A percentile compares a stretch with the other conserved stretches of the same genome.
phyloP scores from a whole-genome alignment of 1,140 invertebrate genomes.

The Scylla paramamosain region DNA sequence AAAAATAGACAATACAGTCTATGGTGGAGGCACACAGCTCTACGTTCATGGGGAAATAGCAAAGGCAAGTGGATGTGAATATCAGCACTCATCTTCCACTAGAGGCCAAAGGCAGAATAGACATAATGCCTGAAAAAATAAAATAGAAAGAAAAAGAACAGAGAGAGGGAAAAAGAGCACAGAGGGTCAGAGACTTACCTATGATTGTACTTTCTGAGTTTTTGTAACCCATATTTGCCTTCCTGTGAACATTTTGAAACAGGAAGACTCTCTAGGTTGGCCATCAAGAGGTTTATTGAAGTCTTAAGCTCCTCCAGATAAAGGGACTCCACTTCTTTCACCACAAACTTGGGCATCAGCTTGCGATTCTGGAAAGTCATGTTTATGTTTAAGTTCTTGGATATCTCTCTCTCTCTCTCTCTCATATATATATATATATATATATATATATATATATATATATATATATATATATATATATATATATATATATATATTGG shows the following conservation, averaged over 20 bases:
- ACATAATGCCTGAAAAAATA: not conserved
- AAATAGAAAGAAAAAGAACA: not conserved
- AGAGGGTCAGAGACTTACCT: constrained; percentile 84
- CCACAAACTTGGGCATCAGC: constrained; percentile 98
- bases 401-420: not conserved
- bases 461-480: constrained; percentile 55
- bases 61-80: constrained; percentile 34
- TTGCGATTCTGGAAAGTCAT: constrained; percentile 90
- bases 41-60: not conserved
- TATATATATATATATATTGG: constrained; percentile 41
- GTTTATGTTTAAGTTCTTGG: not conserved
- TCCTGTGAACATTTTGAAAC: constrained; percentile 98
- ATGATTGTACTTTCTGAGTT: constrained; percentile 97
- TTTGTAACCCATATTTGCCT: constrained; percentile 97
- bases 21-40: not conserved
- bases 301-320: constrained; percentile 99
- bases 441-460: too few relatives aligned
- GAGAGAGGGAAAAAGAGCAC: not conserved
- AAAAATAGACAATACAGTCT: not conserved
- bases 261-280: constrained; percentile 98
- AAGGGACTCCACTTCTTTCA: constrained; percentile 99
- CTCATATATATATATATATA: constrained; percentile 30
- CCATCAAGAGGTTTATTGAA: constrained; percentile 98
- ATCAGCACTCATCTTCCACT: constrained; percentile 27
- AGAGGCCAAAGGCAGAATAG: constrained; percentile 27